These are phyloP conservation scores for Chrysogorgia sp. DNA, from an alignment of 92 coral and sea anemone species.

Conservation along the genomic window DNA sequence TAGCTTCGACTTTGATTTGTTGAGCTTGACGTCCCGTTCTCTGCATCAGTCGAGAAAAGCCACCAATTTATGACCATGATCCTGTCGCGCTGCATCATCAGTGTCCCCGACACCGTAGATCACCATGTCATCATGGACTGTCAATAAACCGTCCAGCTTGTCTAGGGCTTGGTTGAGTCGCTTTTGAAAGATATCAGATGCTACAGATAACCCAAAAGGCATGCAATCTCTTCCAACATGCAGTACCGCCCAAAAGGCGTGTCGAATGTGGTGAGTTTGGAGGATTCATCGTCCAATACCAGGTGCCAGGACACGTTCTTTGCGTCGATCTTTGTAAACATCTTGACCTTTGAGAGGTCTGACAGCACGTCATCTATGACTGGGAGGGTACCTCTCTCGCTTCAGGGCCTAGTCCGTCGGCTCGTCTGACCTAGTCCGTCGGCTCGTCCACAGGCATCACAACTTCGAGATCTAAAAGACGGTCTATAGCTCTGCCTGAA, in stretches of 20 bases:
- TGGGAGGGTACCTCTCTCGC: too few relatives aligned
- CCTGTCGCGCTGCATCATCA: slow-evolving; percentile 18
- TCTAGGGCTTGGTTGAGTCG: slow-evolving; percentile 45
- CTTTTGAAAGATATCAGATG: slow-evolving; percentile 46
- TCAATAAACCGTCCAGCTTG: slow-evolving; percentile 32
- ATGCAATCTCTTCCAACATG: slow-evolving; percentile 38
- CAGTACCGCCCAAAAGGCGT: slow-evolving; percentile 28
- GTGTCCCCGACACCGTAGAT: slow-evolving; percentile 44
- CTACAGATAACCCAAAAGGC: slow-evolving; percentile 38
- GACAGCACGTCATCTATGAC: slow-evolving; percentile 43
- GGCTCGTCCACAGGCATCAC: too few relatives aligned
- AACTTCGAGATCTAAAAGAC: too few relatives aligned
- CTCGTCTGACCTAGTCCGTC: too few relatives aligned
- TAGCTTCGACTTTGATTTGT: slow-evolving; percentile 19
- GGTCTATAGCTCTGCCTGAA: too few relatives aligned
- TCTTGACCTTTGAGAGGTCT: slow-evolving; percentile 33
- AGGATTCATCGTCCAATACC: slow-evolving; percentile 24
- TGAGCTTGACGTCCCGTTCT: slow-evolving; percentile 25
- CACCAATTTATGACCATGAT: slow-evolving; percentile 17
- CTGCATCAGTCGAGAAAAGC: slow-evolving; percentile 31
- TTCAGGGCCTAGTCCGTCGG: too few relatives aligned
- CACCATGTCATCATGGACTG: slow-evolving; percentile 40
- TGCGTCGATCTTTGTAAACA: slow-evolving; percentile 38
- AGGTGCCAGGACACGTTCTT: slow-evolving; percentile 24
- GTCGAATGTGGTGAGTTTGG: slow-evolving; percentile 34